These are phyloP conservation scores for Euschistus heros DNA, from an alignment of 1,140 invertebrate species.

Conservation along the genomic window DNA sequence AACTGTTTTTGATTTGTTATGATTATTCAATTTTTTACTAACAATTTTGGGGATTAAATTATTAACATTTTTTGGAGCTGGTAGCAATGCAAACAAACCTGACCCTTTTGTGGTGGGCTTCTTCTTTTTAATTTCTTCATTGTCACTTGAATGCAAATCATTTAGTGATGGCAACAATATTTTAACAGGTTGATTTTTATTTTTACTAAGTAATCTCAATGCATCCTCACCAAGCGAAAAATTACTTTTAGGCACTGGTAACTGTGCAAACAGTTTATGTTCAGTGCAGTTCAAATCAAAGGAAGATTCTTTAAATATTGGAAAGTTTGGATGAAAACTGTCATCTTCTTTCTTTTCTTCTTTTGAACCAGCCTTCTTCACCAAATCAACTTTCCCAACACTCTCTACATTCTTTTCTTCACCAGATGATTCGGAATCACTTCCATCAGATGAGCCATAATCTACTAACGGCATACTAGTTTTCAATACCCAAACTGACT, in stretches of 20 bases:
- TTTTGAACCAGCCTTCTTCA: neutral
- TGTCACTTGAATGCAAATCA: neutral
- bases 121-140: neutral
- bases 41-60: neutral
- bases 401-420: neutral
- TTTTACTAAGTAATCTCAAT: constrained; percentile 2
- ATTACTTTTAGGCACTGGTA: neutral
- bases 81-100: constrained; percentile 13
- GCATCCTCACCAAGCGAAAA: neutral
- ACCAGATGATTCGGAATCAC: neutral
- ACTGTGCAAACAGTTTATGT: neutral
- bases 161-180: constrained; percentile 5
- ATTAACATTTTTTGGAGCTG: constrained; percentile 6
- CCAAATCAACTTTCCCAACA: neutral
- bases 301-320: no score
- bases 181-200: constrained; percentile 2
- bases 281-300: neutral
- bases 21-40: neutral
- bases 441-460: constrained; percentile 4
- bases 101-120: constrained; percentile 15
- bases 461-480: neutral
- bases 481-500: no score
- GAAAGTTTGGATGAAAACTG: neutral
- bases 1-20: neutral
- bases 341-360: neutral